Evolutionary conservation across 2,113 vertebrate genomes (phyloP).

Genomic region (Lanius collurio): DNA sequence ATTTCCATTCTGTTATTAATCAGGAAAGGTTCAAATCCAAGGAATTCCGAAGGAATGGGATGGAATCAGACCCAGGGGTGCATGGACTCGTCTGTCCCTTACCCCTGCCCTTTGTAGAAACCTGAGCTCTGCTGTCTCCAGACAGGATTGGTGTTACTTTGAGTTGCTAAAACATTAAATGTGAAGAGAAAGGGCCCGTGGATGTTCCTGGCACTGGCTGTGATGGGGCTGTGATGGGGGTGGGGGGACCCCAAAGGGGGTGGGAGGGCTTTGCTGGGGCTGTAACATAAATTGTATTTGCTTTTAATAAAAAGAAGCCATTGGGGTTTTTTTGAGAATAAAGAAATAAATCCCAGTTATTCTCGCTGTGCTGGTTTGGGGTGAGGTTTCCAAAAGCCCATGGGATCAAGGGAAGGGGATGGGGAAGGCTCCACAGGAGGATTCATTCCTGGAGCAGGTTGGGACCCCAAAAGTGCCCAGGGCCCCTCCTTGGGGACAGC

Average conservation of each 20-base stretch:
- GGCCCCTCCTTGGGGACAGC: background rate
- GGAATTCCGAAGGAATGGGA: background rate
- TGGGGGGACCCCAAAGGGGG: background rate
- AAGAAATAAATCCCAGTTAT: background rate
- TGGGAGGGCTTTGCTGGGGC: background rate
- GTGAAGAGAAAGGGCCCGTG: background rate
- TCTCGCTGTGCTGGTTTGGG: background rate
- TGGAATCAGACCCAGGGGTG: background rate
- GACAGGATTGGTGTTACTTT: background rate
- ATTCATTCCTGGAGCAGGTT: fast-evolving
- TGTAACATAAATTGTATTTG: background rate
- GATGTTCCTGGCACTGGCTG: background rate
- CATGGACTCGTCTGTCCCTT: background rate
- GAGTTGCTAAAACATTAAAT: background rate
- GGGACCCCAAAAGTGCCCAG: background rate
- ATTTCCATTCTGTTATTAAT: background rate
- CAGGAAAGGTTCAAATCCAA: background rate
- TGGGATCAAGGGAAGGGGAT: background rate
- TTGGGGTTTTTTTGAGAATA: background rate
- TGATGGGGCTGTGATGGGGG: background rate
- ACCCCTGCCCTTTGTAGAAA: background rate
- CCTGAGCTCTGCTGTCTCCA: background rate
- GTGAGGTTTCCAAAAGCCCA: background rate
- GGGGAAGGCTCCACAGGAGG: background rate
- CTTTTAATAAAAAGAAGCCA: slow-evolving; percentile 12